A percentile compares a stretch with the other conserved stretches of the same genome.
These are phyloP conservation scores for Tetragnatha montana DNA, from an alignment of 2,888 invertebrate genomes.

Conservation along the genomic window DNA sequence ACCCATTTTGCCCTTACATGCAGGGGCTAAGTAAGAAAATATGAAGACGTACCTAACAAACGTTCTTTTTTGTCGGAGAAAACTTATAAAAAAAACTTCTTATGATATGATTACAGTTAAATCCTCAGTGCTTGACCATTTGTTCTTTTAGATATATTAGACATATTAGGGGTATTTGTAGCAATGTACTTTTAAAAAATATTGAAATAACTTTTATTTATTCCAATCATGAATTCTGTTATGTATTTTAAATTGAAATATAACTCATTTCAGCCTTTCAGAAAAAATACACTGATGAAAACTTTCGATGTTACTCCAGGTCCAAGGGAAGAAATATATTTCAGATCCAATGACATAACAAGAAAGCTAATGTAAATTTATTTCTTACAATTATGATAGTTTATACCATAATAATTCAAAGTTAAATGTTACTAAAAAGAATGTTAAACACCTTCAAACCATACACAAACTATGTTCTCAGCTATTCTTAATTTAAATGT, in stretches of 20 bases:
- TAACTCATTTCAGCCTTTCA: not conserved
- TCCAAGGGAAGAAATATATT: slow-evolving; percentile 29
- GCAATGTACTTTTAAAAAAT: too few species aligned
- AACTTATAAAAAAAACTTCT: too few species aligned
- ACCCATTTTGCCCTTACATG: too few species aligned
- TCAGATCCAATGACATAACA: slow-evolving; percentile 50
- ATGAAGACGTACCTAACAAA: too few species aligned
- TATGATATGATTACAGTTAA: too few species aligned
- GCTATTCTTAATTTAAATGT: not conserved
- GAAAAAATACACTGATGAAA: slow-evolving; percentile 28
- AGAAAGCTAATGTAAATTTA: slow-evolving; percentile 53
- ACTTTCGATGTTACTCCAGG: slow-evolving; percentile 37
- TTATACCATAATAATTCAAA: not conserved
- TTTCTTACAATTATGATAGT: not conserved
- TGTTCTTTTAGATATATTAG: too few species aligned
- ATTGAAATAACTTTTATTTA: too few species aligned
- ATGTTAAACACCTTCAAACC: not conserved
- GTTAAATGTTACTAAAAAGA: too few species aligned
- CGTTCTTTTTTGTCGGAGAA: too few species aligned
- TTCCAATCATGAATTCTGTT: not conserved
- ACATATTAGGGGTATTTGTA: too few species aligned
- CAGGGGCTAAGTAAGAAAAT: too few species aligned
- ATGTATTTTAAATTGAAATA: not conserved
- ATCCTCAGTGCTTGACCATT: too few species aligned
- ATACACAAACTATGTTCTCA: not conserved